Conservation (phyloP, 64 coral and sea anemone species). For the Montipora cactus region DNA sequence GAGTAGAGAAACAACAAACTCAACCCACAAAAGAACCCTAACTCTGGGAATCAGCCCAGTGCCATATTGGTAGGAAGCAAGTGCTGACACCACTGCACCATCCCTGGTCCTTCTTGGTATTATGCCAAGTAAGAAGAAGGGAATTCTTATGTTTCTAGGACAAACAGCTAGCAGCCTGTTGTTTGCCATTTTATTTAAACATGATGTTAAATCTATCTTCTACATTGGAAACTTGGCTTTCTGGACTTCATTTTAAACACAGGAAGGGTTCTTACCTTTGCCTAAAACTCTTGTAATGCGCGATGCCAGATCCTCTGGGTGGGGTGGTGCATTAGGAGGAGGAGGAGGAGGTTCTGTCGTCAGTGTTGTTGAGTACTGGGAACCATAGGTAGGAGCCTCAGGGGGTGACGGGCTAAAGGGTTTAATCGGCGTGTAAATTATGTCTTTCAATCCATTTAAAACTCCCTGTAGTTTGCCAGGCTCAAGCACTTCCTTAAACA, state of each 20-base stretch:
- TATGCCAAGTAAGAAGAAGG: too few relatives aligned
- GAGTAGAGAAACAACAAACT: too few relatives aligned
- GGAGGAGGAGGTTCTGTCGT: not conserved
- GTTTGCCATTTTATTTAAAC: too few relatives aligned
- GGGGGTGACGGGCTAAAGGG: constrained; percentile 63
- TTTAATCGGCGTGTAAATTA: constrained; percentile 82
- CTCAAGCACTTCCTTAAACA: constrained; percentile 81
- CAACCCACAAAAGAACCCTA: too few relatives aligned
- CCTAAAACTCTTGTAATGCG: constrained; percentile 94
- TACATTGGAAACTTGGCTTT: too few relatives aligned
- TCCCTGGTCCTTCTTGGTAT: too few relatives aligned
- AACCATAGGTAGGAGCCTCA: constrained; percentile 4
- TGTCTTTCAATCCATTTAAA: constrained; percentile 61
- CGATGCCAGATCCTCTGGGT: constrained; percentile 87
- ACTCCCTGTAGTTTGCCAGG: constrained; percentile 83
- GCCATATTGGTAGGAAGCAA: too few relatives aligned
- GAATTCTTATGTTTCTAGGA: too few relatives aligned
- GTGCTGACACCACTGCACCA: too few relatives aligned
- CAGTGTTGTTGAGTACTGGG: not conserved
- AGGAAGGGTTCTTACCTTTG: constrained; percentile 71
- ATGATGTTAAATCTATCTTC: too few relatives aligned
- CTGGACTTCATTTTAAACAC: not conserved
- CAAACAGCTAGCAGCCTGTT: too few relatives aligned
- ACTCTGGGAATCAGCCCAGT: too few relatives aligned
- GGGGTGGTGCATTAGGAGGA: constrained; percentile 43